A percentile compares a stretch with the other conserved stretches of the same genome.
These are phyloP conservation scores for Anguilla marmorata DNA, from an alignment of 2,797 vertebrate species.

Conservation along the genomic window DNA sequence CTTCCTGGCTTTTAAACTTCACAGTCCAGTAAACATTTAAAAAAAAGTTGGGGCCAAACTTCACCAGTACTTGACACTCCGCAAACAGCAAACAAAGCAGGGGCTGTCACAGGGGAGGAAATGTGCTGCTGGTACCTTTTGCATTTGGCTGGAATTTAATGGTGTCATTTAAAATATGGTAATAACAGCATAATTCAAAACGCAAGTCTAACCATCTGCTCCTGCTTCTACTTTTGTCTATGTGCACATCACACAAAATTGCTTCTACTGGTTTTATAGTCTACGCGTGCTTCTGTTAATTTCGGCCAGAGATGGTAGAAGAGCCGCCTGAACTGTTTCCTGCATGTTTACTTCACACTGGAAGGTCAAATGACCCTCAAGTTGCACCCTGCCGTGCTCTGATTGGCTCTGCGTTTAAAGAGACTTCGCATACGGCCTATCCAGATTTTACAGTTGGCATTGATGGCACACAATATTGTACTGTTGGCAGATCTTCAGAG, in stretches of 20 bases:
- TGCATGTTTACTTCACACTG: not conserved
- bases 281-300: not conserved
- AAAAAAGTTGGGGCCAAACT: not conserved
- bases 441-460: not conserved
- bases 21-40: not conserved
- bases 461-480: not conserved
- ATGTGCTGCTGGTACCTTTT: not conserved
- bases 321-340: not conserved
- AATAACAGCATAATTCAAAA: not conserved
- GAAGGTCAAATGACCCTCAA: not conserved
- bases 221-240: not conserved
- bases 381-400: not conserved
- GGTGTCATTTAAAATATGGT: not conserved
- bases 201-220: not conserved
- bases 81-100: not conserved
- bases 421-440: not conserved
- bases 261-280: not conserved
- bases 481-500: not conserved
- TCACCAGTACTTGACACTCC: not conserved
- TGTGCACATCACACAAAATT: not conserved
- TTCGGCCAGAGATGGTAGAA: not conserved
- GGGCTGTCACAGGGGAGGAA: not conserved
- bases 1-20: not conserved
- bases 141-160: not conserved
- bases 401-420: not conserved